Percentiles rank a stretch among this genome's conserved stretches.
Evolutionary conservation across 2,797 vertebrate genomes (phyloP).

Genomic region (Amniataba percoides): DNA sequence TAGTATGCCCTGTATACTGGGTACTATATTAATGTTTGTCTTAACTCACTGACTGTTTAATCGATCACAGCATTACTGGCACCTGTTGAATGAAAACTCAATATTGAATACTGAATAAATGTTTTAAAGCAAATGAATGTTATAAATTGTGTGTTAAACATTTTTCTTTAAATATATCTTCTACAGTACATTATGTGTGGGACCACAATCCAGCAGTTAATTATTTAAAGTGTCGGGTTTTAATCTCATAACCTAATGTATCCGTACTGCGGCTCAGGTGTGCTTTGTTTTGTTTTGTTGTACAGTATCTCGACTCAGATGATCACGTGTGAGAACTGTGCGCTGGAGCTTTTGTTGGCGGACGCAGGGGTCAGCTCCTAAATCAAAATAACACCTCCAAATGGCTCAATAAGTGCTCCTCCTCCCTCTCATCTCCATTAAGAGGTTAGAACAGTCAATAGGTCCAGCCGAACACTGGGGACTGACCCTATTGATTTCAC

Average conservation of each 20-base stretch:
- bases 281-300: conserved; percentile 6
- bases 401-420: conserved; percentile 82
- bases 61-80: too few species aligned
- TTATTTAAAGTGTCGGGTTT: neutral
- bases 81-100: too few species aligned
- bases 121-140: too few species aligned
- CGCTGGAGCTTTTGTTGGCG: conserved; percentile 17
- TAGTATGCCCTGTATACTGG: too few species aligned
- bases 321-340: conserved; percentile 24
- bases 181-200: too few species aligned
- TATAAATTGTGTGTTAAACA: too few species aligned
- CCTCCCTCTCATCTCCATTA: conserved; percentile 83
- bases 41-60: too few species aligned
- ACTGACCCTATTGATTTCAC: conserved; percentile 81
- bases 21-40: too few species aligned
- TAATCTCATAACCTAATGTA: neutral
- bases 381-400: conserved; percentile 78
- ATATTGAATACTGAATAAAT: too few species aligned
- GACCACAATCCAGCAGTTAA: too few species aligned
- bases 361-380: conserved; percentile 44
- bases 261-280: neutral
- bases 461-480: conserved; percentile 70
- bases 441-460: conserved; percentile 83
- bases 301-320: conserved; percentile 11
- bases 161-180: too few species aligned